Base-by-base conservation (phyloP, 2,797 vertebrate species). In the Acridotheres tristis region DNA sequence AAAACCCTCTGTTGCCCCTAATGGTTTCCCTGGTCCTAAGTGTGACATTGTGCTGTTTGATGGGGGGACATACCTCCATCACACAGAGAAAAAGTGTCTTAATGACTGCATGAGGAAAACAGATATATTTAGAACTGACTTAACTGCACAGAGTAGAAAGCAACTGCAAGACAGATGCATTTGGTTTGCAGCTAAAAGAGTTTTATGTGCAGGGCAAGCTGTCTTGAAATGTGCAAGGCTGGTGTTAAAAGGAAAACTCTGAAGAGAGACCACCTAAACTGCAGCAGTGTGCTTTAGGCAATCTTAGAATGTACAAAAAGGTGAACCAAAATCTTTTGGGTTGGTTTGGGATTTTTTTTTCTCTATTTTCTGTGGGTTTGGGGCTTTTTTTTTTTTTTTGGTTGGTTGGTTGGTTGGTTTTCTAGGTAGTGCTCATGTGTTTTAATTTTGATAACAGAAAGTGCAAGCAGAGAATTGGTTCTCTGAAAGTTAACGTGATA, bases 381-480 rank as follows among this genome's bases (percentile, higher is more conserved):
- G 8, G 8, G 0, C 10, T 58, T 25, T 32, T 38, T 81, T 53
- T 34, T 40, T 84, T 54, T 19, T 43, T 61, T 3, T 32, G 34
- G 34, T 34, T 27, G 8, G 4, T 17, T 7, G 16, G 17, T 90
- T 59, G 32, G 13, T 77, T 67, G 22, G 7, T 47, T 88, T 95
- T 85, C 47, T 50, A 38, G n/a, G 32, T 72, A 53, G 32, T 13
- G 16, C 50, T 30, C 57, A 74, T 62, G 29, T 61, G 9, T 82
- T 92, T 77, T n/a, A 47, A 67, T 88, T 88, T 90, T 73, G 16
- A 73, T 87, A 78, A 58, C 40, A 87, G 66, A 45, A 74, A 53
- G 30, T 26, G 45, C 26, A 59, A 62, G 54, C 23, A 53, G 13
- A 7, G 57, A 82, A 48, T 38, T n/a, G 21, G 5, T 74, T 92